These are phyloP conservation scores for Thalpophila matura DNA, from an alignment of 2,888 invertebrate genomes.

Conservation along the genomic window DNA sequence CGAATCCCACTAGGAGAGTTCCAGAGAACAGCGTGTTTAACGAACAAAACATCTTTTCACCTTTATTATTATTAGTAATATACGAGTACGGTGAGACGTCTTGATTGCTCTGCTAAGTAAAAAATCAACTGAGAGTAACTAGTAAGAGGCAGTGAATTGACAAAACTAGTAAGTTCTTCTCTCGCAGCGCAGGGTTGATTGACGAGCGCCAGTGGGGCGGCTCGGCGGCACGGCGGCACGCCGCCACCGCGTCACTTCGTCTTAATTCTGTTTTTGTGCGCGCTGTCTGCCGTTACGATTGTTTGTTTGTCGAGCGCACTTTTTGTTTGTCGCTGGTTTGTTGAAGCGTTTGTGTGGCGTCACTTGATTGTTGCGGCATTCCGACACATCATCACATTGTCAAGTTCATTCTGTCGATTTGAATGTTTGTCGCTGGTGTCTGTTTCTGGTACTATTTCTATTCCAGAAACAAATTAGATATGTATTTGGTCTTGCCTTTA, in stretches of 20 bases:
- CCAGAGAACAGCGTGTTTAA: no score
- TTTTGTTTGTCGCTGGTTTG: slow-evolving; percentile 36
- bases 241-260: slow-evolving; percentile 58
- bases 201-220: slow-evolving; percentile 58
- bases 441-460: background rate
- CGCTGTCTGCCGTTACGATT: slow-evolving; percentile 42
- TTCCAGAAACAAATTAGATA: no score
- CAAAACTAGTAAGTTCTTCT: slow-evolving; percentile 60
- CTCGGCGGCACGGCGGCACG: slow-evolving; percentile 15
- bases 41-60: slow-evolving; percentile 9
- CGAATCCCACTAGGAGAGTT: no score
- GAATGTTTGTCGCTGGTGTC: background rate
- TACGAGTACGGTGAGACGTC: background rate
- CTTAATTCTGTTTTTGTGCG: slow-evolving; percentile 71
- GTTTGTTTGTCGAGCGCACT: slow-evolving; percentile 55
- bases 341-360: slow-evolving; percentile 31
- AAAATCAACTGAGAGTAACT: slow-evolving; percentile 17
- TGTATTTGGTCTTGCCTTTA: no score
- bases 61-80: no score
- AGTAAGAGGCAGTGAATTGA: slow-evolving; percentile 23
- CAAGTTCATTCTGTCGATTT: background rate
- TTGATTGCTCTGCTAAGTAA: slow-evolving; percentile 9
- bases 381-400: background rate
- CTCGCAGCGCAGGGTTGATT: slow-evolving; percentile 60
- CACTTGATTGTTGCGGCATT: slow-evolving; percentile 19